These are phyloP conservation scores for Apodemus agrarius DNA, from an alignment of 2,797 vertebrate species.

Conservation along the genomic window DNA sequence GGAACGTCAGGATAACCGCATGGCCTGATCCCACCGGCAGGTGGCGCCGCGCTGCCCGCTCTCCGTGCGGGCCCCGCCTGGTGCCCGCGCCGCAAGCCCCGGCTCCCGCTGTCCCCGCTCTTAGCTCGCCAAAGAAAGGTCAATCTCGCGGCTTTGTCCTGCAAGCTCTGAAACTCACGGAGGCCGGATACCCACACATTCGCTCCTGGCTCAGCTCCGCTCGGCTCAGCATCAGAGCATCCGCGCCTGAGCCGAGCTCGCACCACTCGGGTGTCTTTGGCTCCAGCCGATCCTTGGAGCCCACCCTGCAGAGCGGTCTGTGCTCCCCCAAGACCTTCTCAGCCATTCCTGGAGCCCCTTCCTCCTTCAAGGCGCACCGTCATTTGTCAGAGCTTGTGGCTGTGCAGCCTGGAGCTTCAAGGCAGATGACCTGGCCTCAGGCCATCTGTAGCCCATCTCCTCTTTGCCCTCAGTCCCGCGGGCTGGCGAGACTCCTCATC, in stretches of 20 bases:
- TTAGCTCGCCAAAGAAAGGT: not conserved
- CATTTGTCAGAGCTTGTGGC: not conserved
- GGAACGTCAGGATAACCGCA: not conserved
- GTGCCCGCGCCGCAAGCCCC: not conserved
- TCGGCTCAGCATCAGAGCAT: not conserved
- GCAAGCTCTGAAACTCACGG: not conserved
- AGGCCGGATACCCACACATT: not conserved
- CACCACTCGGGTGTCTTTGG: not conserved
- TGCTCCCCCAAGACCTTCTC: not conserved
- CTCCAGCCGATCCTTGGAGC: not conserved
- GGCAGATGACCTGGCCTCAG: not conserved
- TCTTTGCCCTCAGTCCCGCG: not conserved
- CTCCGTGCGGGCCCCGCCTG: not conserved
- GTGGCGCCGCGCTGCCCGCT: not conserved
- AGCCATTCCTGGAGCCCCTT: not conserved
- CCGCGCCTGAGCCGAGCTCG: not conserved
- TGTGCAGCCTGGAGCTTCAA: not conserved
- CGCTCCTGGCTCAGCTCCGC: not conserved
- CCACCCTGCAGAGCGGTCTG: not conserved
- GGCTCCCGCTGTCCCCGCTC: rapidly evolving
- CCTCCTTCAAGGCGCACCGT: not conserved
- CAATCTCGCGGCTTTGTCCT: not conserved
- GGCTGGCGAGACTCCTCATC: not conserved
- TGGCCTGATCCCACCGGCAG: not conserved
- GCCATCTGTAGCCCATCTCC: too few species aligned